These are phyloP conservation scores for Huso huso DNA, from an alignment of 2,797 vertebrate species.

Conservation along the genomic window DNA sequence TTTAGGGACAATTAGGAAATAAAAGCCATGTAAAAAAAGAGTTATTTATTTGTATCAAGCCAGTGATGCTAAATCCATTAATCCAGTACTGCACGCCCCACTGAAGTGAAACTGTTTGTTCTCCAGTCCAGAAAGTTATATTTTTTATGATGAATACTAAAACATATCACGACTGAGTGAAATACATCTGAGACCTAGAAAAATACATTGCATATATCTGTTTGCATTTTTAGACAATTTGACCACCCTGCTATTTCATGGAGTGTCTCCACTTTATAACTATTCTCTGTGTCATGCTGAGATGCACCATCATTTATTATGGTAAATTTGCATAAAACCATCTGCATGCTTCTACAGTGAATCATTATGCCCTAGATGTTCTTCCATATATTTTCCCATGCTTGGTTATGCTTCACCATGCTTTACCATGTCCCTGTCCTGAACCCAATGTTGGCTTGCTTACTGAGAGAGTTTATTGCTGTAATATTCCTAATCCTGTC, in stretches of 20 bases:
- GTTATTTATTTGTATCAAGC: slow-evolving; percentile 47
- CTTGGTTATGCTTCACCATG: slow-evolving; percentile 27
- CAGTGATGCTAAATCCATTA: slow-evolving; percentile 24
- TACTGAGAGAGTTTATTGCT: too few relatives aligned
- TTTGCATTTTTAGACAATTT: slow-evolving; percentile 27
- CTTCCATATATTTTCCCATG: slow-evolving; percentile 22
- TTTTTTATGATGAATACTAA: slow-evolving; percentile 20
- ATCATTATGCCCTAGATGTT: too few relatives aligned
- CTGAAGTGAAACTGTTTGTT: slow-evolving; percentile 35
- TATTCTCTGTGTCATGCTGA: not conserved
- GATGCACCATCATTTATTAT: not conserved
- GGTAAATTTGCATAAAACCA: slow-evolving; percentile 25
- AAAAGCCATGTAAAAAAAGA: slow-evolving; percentile 25
- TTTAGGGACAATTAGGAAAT: slow-evolving; percentile 30
- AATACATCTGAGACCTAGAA: slow-evolving; percentile 19
- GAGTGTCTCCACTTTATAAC: slow-evolving; percentile 26
- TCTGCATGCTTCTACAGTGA: slow-evolving; percentile 23
- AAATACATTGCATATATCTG: slow-evolving; percentile 19
- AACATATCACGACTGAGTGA: slow-evolving; percentile 16
- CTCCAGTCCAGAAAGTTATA: slow-evolving; percentile 15
- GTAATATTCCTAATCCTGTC: too few relatives aligned
- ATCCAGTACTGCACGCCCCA: slow-evolving; percentile 28
- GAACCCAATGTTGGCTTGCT: slow-evolving; percentile 30
- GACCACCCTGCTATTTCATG: slow-evolving; percentile 30
- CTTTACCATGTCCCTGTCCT: slow-evolving; percentile 31